Conservation (phyloP, 2,113 vertebrate genomes). For the Phaethon lepturus region DNA sequence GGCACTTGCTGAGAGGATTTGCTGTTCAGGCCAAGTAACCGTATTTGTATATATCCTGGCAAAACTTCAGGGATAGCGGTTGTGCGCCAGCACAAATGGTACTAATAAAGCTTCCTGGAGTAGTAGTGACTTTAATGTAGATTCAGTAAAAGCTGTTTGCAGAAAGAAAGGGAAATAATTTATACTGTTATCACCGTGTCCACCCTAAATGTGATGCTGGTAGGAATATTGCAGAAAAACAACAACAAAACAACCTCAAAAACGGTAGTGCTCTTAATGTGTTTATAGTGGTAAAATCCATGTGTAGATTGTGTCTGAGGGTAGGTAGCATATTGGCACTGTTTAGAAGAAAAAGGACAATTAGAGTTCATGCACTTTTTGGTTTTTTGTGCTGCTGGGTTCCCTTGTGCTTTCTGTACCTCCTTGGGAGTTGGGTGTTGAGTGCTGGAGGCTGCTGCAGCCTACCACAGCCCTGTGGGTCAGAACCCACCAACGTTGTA, state of each 20-base stretch:
- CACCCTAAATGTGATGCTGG: not conserved
- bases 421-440: not conserved
- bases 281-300: not conserved
- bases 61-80: not conserved
- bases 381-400: not conserved
- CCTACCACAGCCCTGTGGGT: not conserved
- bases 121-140: not conserved
- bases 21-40: not conserved
- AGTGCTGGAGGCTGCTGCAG: not conserved
- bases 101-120: not conserved
- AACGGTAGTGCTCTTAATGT: not conserved
- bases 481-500: rapidly evolving
- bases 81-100: not conserved
- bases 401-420: not conserved
- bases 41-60: not conserved
- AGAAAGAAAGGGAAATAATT: not conserved
- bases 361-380: not conserved
- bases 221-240: not conserved
- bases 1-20: not conserved
- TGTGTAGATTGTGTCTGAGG: not conserved
- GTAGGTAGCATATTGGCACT: not conserved
- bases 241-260: not conserved
- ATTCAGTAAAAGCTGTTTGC: not conserved
- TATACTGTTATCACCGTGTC: not conserved
- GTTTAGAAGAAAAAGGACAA: rapidly evolving